Conservation (phyloP, 1,140 invertebrate genomes). For the Neodiprion lecontei region DNA sequence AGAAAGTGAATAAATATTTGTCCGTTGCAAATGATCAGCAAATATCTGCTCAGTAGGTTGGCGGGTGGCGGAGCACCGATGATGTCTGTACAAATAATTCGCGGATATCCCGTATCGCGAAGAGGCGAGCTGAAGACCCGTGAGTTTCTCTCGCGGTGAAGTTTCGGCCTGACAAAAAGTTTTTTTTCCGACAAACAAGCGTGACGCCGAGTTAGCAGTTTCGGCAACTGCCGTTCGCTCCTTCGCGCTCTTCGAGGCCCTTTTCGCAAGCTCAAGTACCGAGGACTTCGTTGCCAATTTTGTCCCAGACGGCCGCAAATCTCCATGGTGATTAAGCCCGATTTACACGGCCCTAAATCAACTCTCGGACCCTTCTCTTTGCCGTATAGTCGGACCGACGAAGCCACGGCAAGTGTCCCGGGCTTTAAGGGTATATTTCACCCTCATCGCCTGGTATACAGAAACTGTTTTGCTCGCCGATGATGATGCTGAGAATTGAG, state of each 20-base stretch:
- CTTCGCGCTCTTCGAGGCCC: too few relatives aligned
- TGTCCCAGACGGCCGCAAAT: conserved; percentile 34
- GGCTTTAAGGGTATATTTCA: not conserved
- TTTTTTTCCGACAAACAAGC: conserved; percentile 15
- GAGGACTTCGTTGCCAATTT: conserved; percentile 30
- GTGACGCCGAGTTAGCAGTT: conserved; percentile 16
- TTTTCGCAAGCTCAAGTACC: conserved; percentile 1
- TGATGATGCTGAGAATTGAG: conserved; percentile 51
- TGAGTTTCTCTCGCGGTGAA: not conserved
- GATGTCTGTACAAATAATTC: too few relatives aligned
- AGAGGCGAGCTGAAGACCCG: not conserved
- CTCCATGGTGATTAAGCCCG: conserved; percentile 39
- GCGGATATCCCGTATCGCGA: not conserved
- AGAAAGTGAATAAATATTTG: too few relatives aligned
- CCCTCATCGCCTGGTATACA: conserved; percentile 13
- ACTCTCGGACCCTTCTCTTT: conserved; percentile 31
- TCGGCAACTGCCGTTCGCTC: not conserved
- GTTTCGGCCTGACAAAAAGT: conserved; percentile 13
- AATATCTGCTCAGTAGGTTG: too few relatives aligned
- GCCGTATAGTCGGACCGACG: not conserved
- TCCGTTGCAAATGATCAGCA: too few relatives aligned
- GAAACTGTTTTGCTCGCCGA: conserved; percentile 38
- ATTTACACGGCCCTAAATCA: conserved; percentile 44
- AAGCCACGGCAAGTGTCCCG: too few relatives aligned
- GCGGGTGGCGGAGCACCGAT: too few relatives aligned